phyloP scores from a whole-genome alignment of 2,113 vertebrate genomes.

The Rhinichthys klamathensis region DNA sequence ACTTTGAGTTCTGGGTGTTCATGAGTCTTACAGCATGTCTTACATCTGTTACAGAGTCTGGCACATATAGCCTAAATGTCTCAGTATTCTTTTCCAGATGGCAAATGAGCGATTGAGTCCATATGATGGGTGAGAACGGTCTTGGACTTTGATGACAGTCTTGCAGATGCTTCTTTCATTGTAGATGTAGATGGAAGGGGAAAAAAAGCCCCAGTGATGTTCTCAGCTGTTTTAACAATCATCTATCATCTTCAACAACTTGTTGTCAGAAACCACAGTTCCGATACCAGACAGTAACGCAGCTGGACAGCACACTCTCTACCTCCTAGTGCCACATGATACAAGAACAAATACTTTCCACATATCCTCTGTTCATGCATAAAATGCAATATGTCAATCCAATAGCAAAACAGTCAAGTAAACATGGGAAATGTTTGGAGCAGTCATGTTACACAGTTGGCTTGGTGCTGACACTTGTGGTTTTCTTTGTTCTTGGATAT shows the following conservation, averaged over 20 bases:
- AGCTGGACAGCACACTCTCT: neutral
- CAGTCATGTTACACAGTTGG: conserved; percentile 26
- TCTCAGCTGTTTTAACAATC: neutral
- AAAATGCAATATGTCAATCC: neutral
- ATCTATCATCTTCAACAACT: neutral
- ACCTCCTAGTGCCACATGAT: neutral
- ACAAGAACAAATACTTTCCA: conserved; percentile 19
- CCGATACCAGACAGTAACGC: neutral
- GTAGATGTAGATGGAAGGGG: neutral
- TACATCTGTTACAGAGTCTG: conserved; percentile 28
- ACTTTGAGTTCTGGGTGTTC: neutral
- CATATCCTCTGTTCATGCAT: neutral
- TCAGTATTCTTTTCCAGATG: neutral
- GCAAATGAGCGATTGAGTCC: neutral
- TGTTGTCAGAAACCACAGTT: neutral
- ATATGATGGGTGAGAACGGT: neutral
- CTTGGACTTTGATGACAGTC: neutral
- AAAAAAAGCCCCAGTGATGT: neutral
- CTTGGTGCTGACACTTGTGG: conserved; percentile 3
- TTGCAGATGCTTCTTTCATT: neutral
- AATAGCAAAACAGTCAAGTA: neutral
- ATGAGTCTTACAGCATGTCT: neutral
- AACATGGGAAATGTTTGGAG: conserved; percentile 32
- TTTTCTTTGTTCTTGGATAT: conserved; percentile 45
- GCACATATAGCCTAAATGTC: neutral